phyloP scores from a whole-genome alignment of 2,888 invertebrate genomes.

The Coleophora flavipennella region DNA sequence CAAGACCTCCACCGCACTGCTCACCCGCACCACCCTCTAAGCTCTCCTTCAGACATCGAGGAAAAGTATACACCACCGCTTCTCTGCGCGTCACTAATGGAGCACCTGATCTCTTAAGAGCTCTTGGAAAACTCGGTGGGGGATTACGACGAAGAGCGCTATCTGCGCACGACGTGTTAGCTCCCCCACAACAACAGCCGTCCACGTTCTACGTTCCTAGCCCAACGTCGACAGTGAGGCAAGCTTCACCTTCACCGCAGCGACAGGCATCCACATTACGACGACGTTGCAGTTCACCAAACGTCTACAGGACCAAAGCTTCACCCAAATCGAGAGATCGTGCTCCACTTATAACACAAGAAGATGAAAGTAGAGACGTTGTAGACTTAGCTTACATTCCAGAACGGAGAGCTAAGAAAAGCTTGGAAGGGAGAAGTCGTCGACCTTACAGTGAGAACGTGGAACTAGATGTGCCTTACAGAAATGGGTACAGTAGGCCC shows the following conservation, averaged over 20 bases:
- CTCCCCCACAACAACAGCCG: slow-evolving; percentile 69
- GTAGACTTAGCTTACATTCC: slow-evolving; percentile 49
- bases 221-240: slow-evolving; percentile 61
- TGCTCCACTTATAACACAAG: slow-evolving; percentile 44
- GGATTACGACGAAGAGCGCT: slow-evolving; percentile 78
- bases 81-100: slow-evolving; percentile 67
- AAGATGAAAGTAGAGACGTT: slow-evolving; percentile 56
- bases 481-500: slow-evolving; percentile 53
- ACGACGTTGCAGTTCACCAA: slow-evolving; percentile 60
- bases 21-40: slow-evolving; percentile 62
- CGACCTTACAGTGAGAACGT: slow-evolving; percentile 65
- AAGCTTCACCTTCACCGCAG: slow-evolving; percentile 53
- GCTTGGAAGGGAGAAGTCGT: slow-evolving; percentile 40
- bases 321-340: slow-evolving; percentile 38
- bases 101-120: slow-evolving; percentile 77
- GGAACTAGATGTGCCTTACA: slow-evolving; percentile 49
- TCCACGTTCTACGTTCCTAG: slow-evolving; percentile 82
- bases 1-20: slow-evolving; percentile 61
- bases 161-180: slow-evolving; percentile 79
- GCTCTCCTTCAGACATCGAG: slow-evolving; percentile 61
- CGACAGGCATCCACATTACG: slow-evolving; percentile 49
- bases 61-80: slow-evolving; percentile 66
- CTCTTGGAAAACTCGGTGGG: slow-evolving; percentile 79
- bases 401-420: slow-evolving; percentile 40
- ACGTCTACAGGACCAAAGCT: slow-evolving; percentile 51